Base-by-base conservation (phyloP, 2,113 vertebrate genomes). In the Amazona guildingii region DNA sequence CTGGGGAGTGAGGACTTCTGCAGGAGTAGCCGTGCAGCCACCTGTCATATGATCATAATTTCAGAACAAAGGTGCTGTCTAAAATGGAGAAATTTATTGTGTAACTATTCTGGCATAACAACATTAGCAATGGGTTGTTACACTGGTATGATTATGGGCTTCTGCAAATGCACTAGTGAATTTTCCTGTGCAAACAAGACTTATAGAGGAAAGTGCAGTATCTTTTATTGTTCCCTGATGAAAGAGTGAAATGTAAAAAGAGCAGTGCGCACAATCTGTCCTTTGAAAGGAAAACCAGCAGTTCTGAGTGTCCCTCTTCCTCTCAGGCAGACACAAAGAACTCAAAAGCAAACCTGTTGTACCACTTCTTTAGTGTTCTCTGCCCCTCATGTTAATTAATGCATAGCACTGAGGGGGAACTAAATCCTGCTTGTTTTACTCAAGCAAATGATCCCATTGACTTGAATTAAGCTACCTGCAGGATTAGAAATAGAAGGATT, bases 371-470 rank as follows among this genome's bases (percentile, higher is more conserved):
- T 21, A 61, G 43, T 68, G 72, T 43, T 52, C 55, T 78, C 73
- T 86, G 73, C 41, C 54, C 67, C 44, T 79, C 28, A 2, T 74
- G 62, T 94, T 88, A 96, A 96, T 88, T 70, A 88, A 68, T 20
- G 20, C 27, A 10, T 7, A 64, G 24, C 46, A 61, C 46, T n/a
- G 51, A 95, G 79, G 39, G 86, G 63, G 46, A 90, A 57, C 39
- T 66, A 91, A 94, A 88, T 93, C 64, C 85, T 90, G 49, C 82
- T 74, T 88, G 85, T 85, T 97, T 96, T 90, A 78, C 85, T 70
- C 55, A 63, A 39, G 39, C 72, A 86, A 93, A 35, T 64, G 79
- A 90, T 83, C 64, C 29, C 76, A 70, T 75, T 90, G 85, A 90
- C 54, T 81, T 67, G 49, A 86, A 78, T 93, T 88, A 81, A 96